Conservation (phyloP, 1,140 invertebrate species). For the Ooceraea biroi region DNA sequence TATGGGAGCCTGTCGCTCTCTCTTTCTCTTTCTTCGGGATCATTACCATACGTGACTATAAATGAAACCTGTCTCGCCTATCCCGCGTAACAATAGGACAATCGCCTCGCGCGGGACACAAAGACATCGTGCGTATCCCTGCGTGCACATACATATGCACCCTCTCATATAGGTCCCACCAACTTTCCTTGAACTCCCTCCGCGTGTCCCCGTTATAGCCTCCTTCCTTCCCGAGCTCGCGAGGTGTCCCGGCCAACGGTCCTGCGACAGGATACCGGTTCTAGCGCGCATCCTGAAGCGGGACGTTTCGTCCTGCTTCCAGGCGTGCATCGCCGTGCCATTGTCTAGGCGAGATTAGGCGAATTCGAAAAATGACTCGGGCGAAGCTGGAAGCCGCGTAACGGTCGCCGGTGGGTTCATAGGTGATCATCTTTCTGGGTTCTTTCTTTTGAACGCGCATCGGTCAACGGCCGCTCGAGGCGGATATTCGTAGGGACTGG, state of each 20-base stretch:
- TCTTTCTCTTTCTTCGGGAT: constrained; percentile 51
- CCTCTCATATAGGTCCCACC: constrained; percentile 55
- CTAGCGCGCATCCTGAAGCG: constrained; percentile 75
- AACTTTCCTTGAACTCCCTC: constrained; percentile 70
- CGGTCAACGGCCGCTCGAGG: constrained; percentile 54
- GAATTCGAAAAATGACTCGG: constrained; percentile 69
- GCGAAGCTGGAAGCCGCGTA: constrained; percentile 65
- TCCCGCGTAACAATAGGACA: constrained; percentile 72
- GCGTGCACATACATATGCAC: constrained; percentile 69
- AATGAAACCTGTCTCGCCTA: constrained; percentile 84
- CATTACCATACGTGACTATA: constrained; percentile 83
- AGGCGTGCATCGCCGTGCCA: constrained; percentile 38
- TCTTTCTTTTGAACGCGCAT: constrained; percentile 39
- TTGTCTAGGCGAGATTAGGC: constrained; percentile 76
- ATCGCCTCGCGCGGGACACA: constrained; percentile 64
- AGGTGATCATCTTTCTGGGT: constrained; percentile 60
- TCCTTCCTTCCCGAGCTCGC: constrained; percentile 55
- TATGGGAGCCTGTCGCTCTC: constrained; percentile 58
- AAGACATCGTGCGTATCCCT: constrained; percentile 58
- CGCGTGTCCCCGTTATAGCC: constrained; percentile 65
- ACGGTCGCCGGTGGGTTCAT: constrained; percentile 78
- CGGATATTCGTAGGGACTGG: constrained; percentile 55
- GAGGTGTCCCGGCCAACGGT: constrained; percentile 79
- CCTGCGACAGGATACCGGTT: constrained; percentile 85
- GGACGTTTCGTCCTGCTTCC: constrained; percentile 81